Conservation (phyloP, 2,113 vertebrate genomes). For the Pomatorhinus ruficollis region DNA sequence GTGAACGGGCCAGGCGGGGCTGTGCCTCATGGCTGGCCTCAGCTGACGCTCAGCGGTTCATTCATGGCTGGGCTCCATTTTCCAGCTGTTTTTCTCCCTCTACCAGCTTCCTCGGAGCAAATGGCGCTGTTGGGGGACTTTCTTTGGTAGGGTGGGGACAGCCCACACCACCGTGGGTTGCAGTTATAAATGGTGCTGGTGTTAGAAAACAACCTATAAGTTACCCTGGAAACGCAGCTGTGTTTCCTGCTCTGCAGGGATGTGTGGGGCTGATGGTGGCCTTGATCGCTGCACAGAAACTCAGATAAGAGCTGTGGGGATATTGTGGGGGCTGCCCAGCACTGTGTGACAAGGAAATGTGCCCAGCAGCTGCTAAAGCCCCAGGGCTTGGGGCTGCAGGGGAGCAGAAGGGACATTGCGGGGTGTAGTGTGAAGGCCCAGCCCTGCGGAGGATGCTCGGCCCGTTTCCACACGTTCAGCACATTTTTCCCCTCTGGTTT, state of each 20-base stretch:
- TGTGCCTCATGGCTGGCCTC: neutral
- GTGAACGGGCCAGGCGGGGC: neutral
- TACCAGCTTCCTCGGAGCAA: neutral
- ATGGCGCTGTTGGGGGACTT: neutral
- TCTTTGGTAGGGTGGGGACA: neutral
- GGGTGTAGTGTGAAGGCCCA: neutral
- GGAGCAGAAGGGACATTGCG: accelerated
- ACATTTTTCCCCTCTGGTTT: neutral
- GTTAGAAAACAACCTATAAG: neutral
- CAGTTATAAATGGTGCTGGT: conserved; percentile 16
- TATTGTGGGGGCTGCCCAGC: neutral
- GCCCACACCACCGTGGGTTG: accelerated
- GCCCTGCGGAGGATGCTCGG: neutral
- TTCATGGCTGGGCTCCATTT: neutral
- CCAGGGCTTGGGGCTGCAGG: neutral
- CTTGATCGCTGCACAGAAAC: neutral
- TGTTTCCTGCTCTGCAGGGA: neutral
- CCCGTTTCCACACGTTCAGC: neutral
- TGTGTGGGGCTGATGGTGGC: neutral
- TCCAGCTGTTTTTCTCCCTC: conserved; percentile 13
- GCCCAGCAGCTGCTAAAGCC: neutral
- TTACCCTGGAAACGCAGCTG: conserved; percentile 32
- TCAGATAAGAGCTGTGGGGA: neutral
- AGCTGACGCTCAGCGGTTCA: neutral
- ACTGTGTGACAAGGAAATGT: accelerated